A percentile compares a stretch with the other conserved stretches of the same genome.
These are phyloP conservation scores for Peromyscus attwateri DNA, from an alignment of 2,797 vertebrate genomes.

Conservation along the genomic window DNA sequence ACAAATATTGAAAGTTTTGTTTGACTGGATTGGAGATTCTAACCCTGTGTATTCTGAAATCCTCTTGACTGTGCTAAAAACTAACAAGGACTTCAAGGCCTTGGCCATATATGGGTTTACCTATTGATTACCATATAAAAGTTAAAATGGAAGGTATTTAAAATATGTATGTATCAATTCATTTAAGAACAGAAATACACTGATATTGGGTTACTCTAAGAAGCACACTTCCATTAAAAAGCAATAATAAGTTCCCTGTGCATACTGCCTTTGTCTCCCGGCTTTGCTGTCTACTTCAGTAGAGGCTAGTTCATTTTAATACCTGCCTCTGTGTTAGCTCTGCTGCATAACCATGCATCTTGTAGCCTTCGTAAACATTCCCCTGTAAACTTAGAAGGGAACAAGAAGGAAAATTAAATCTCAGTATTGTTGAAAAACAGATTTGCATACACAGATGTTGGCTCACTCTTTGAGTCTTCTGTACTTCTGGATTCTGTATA, in stretches of 20 bases:
- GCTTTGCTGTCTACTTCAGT: neutral
- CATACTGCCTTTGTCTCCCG: neutral
- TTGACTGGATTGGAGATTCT: neutral
- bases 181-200: slow-evolving; percentile 16
- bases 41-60: neutral
- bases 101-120: neutral
- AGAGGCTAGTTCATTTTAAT: neutral
- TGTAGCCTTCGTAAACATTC: slow-evolving; percentile 3
- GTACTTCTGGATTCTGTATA: neutral
- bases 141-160: slow-evolving; percentile 43
- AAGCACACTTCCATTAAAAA: neutral
- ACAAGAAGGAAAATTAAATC: neutral
- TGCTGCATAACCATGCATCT: neutral
- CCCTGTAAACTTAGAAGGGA: neutral
- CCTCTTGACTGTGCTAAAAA: slow-evolving; percentile 41
- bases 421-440: slow-evolving; percentile 11
- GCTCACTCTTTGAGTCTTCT: neutral
- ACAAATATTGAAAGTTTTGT: slow-evolving; percentile 55
- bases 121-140: slow-evolving; percentile 50
- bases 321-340: neutral
- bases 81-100: neutral
- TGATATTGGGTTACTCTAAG: neutral
- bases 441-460: neutral
- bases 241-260: neutral
- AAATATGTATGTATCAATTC: neutral